A percentile compares a stretch with the other conserved stretches of the same genome.
Conservation (phyloP, 2,888 invertebrate species). For the Leptopterna dolabrata region DNA sequence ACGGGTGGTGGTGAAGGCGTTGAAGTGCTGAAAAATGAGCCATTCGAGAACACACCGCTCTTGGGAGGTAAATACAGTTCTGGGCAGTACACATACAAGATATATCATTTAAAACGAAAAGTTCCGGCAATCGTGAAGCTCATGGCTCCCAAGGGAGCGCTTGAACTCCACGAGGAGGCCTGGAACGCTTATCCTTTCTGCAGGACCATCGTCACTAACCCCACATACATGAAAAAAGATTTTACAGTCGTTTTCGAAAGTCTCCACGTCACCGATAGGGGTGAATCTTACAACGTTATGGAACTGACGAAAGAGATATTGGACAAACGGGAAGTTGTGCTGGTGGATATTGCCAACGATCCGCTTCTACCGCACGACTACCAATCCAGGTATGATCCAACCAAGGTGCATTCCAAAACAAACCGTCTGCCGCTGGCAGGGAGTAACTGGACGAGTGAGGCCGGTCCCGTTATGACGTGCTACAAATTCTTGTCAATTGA, state of each 20-base stretch:
- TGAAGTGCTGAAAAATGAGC: constrained; percentile 95
- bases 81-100: constrained; percentile 99
- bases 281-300: constrained; percentile 90
- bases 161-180: constrained; percentile 97
- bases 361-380: constrained; percentile 76
- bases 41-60: constrained; percentile 89
- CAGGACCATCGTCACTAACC: constrained; percentile 85
- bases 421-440: constrained; percentile 90
- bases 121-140: constrained; percentile 93
- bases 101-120: constrained; percentile 94
- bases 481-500: constrained; percentile 74
- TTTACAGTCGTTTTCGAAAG: constrained; percentile 95
- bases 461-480: constrained; percentile 72
- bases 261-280: constrained; percentile 89
- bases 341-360: constrained; percentile 95
- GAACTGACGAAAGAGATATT: constrained; percentile 89
- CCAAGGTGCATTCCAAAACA: constrained; percentile 92
- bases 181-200: constrained; percentile 99
- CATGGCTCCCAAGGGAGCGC: constrained; percentile 92
- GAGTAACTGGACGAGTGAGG: constrained; percentile 79
- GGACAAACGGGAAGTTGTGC: constrained; percentile 78
- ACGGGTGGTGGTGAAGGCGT: constrained; percentile 79
- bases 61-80: constrained; percentile 83
- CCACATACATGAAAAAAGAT: constrained; percentile 95
- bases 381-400: constrained; percentile 87